Base-by-base conservation (phyloP, 2,113 vertebrate genomes). In the Passer montanus region DNA sequence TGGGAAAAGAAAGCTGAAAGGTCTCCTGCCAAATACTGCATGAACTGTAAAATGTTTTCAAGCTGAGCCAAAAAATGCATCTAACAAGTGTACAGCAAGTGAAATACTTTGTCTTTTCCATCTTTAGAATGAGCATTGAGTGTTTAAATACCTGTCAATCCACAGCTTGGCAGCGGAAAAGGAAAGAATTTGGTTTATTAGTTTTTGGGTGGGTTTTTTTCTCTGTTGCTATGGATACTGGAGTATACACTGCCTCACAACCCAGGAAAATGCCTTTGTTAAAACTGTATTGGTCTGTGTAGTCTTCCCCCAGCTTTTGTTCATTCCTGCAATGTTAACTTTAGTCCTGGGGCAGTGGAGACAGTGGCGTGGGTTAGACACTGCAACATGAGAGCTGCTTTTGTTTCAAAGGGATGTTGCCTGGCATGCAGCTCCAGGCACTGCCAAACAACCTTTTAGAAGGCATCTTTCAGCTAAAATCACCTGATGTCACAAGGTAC, bases 41-140 rank as follows among this genome's bases (percentile, higher is more conserved):
- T 84, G 96, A 96, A 75, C 92, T 97, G 86, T 69, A 87, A 94
- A 95, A 95, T 68, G 79, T 95, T 97, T 98, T 97, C 74, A 94
- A 96, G 93, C 95, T 62, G 90, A 97, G 96, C 96, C 96, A 97
- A 97, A 95, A 95, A 97, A 72, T 53, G 90, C 82, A 94, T 94
- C 93, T 91, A 67, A 97, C 97, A 96, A 88, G 95, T 94, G 69
- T 96, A 93, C 74, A 95, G 88, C 90, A 97, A 96, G 90, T 94
- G 87, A 96, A 95, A 90, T 93, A 84, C 85, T 94, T 92, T 33
- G 30, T 93, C 69, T 55, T 70, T 97, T 97, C 97, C 95, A 96
- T 97, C 96, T 97, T 95, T 73, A 89, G 94, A 90, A 83, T 96
- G 94, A 87, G 88, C 74, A 35, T 5, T 41, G 93, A 92, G 80